phyloP scores from a whole-genome alignment of 2,888 invertebrate species.

The Scaptomyza parva region DNA sequence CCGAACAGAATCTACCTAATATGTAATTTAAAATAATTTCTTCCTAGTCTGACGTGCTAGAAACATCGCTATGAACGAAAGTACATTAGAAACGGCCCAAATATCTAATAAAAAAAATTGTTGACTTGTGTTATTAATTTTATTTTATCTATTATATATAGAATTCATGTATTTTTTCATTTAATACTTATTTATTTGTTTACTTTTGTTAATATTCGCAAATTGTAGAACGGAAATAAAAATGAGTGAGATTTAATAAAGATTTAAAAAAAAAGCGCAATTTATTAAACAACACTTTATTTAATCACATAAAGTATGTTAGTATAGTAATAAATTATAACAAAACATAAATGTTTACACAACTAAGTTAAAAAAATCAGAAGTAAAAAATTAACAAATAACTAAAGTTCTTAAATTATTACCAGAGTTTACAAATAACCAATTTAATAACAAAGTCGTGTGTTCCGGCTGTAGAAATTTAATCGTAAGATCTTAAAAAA shows the following conservation, averaged over 20 bases:
- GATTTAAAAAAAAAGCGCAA: slow-evolving; percentile 44
- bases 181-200: neutral
- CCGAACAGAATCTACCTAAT: slow-evolving; percentile 16
- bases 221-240: slow-evolving; percentile 54
- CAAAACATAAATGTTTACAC: slow-evolving; percentile 30
- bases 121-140: neutral
- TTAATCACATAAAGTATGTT: slow-evolving; percentile 37
- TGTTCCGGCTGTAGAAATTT: neutral
- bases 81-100: no score
- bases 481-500: no score
- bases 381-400: neutral
- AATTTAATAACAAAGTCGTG: neutral
- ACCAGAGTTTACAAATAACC: neutral
- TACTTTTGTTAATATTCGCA: slow-evolving; percentile 22
- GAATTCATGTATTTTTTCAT: slow-evolving; percentile 15
- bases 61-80: no score
- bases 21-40: slow-evolving; percentile 4
- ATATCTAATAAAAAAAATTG: no score
- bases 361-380: slow-evolving; percentile 16
- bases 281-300: slow-evolving; percentile 28
- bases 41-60: no score
- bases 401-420: neutral
- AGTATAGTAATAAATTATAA: slow-evolving; percentile 44
- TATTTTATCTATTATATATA: slow-evolving; percentile 3
- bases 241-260: slow-evolving; percentile 70